Evolutionary conservation across 2,888 invertebrate species (phyloP), one percentile per base, ranked within the genome.

Genomic region (Acronicta alni): DNA sequence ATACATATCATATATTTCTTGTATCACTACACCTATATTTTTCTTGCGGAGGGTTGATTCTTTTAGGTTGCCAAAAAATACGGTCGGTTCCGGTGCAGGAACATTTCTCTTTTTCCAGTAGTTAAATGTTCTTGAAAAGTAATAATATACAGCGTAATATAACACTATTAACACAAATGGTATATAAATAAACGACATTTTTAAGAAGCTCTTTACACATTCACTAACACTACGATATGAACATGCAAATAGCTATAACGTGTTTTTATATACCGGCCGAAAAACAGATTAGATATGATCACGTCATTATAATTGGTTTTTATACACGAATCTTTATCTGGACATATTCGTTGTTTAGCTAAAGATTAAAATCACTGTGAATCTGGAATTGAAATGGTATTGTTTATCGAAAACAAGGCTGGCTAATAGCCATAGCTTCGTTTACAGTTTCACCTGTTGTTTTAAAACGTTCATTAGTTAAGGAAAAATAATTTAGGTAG

Each of bases 41-140:
- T 82, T 80, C 14, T 45, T 66, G 17, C 82, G 65, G 0, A 85
- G 47, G 0, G 77, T 57, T 0, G 79, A 75, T 14, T 85, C 80
- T n/a, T 72, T 76, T 0, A 86, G 2, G 45, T 85, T 88, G 0
- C 90, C 90, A 35, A 87, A 86, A 0, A 90, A 51, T 0, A 79
- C 56, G 0, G 75, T 52, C 2, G 89, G 88, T 60, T 80, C 45
- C 7, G 83, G 88, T 2, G 81, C 80, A 0, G 48, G 45, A 1
- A 90, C 81, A 65, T 84, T 82, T 72, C 69, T 72, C 5, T 69
- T 65, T 37, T 80, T 84, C 90, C 89, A 89, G 57, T 85, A 88
- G 47, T 84, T 82, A 43, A 85, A 87, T 1, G 77, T 83, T 48
- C 81, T 76, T 18, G 86, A 87, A 32, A 84, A 77, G 49, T 85